These are phyloP conservation scores for Fissipunctia ypsillon DNA, from an alignment of 2,888 invertebrate genomes.

Conservation along the genomic window DNA sequence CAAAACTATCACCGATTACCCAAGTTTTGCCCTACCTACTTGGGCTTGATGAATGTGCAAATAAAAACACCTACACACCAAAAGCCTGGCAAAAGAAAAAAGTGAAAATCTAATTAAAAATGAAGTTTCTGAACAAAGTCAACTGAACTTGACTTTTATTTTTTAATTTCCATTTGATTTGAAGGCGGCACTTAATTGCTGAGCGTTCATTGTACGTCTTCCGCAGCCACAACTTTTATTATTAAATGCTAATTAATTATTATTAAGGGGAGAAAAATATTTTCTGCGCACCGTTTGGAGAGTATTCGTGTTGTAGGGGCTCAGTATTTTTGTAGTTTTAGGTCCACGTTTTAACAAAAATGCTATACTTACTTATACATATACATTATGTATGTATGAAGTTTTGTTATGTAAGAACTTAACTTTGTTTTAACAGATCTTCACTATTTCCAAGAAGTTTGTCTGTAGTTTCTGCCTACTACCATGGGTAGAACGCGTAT, in stretches of 20 bases:
- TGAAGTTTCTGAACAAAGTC: conserved; percentile 45
- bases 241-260: conserved; percentile 65
- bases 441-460: neutral
- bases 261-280: conserved; percentile 30
- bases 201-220: conserved; percentile 61
- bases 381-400: too few species aligned
- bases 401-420: neutral
- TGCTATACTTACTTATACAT: too few species aligned
- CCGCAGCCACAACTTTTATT: conserved; percentile 63
- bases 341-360: neutral
- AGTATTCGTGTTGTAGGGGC: neutral
- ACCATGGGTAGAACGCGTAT: too few species aligned
- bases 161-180: conserved; percentile 54
- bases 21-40: too few species aligned
- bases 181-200: conserved; percentile 53
- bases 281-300: conserved; percentile 2
- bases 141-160: conserved; percentile 25
- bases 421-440: neutral
- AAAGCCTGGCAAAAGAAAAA: conserved; percentile 27
- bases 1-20: too few species aligned
- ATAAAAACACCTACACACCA: conserved; percentile 18
- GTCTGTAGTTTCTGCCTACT: neutral
- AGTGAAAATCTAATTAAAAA: conserved; percentile 55
- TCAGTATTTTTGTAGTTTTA: neutral
- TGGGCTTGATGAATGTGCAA: neutral